Percentiles rank a stretch among this genome's conserved stretches.
These are phyloP conservation scores for Nymphalis io DNA, from an alignment of 1,140 invertebrate species.

Conservation along the genomic window DNA sequence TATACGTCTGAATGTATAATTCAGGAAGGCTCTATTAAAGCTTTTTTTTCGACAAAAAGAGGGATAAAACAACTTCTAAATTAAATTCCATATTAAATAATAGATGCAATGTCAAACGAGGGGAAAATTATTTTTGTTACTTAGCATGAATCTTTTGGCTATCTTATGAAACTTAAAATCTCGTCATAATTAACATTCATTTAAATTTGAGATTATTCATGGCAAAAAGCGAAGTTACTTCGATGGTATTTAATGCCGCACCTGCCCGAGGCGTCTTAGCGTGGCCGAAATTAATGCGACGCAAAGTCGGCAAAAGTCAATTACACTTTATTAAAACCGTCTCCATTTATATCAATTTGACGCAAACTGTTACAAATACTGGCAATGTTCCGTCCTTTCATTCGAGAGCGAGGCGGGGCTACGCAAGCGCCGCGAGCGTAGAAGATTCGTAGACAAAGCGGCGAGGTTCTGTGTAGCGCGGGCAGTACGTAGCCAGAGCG, in stretches of 20 bases:
- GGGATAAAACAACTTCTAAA: conserved; percentile 22
- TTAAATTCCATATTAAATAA: conserved; percentile 33
- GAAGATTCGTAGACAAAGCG: conserved; percentile 71
- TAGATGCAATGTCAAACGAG: conserved; percentile 30
- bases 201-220: conserved; percentile 78
- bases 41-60: conserved; percentile 9
- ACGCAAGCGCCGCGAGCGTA: conserved; percentile 73
- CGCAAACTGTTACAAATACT: conserved; percentile 81
- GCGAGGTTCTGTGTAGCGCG: conserved; percentile 51
- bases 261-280: conserved; percentile 77
- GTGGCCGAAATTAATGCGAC: conserved; percentile 79
- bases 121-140: conserved; percentile 46
- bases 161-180: conserved; percentile 66
- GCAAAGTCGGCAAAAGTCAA: conserved; percentile 80
- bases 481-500: conserved; percentile 70
- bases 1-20: conserved; percentile 4
- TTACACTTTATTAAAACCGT: conserved; percentile 81
- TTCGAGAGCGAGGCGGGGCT: conserved; percentile 72
- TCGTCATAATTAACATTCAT: conserved; percentile 78
- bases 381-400: conserved; percentile 79
- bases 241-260: conserved; percentile 75
- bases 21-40: conserved; percentile 11
- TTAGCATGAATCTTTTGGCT: conserved; percentile 57
- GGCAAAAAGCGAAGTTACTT: conserved; percentile 67
- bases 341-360: conserved; percentile 81